Conservation (phyloP, 2,113 vertebrate species). For the Bombycilla garrulus region DNA sequence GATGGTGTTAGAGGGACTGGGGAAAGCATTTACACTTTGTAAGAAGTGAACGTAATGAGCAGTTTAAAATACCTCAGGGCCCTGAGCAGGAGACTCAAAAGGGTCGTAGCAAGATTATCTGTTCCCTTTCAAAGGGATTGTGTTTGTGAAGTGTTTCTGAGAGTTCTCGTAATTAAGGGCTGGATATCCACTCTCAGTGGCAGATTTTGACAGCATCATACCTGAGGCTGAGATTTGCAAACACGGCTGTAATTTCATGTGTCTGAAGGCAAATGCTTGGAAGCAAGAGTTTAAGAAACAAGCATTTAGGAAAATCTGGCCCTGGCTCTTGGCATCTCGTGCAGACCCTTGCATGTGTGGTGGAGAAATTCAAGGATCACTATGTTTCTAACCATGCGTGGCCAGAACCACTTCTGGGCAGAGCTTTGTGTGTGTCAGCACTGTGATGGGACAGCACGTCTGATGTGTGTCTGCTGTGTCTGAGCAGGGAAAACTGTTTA, state of each 20-base stretch:
- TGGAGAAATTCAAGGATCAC: neutral
- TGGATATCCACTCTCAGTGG: neutral
- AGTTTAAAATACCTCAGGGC: neutral
- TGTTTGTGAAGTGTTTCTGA: neutral
- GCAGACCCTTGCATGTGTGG: neutral
- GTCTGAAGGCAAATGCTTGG: neutral
- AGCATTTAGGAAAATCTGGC: neutral
- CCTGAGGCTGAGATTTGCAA: neutral
- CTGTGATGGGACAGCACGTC: accelerated
- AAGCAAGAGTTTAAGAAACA: neutral
- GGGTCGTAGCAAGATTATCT: neutral
- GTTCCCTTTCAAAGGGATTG: neutral
- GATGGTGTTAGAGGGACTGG: neutral
- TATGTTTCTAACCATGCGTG: neutral
- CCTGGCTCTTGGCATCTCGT: neutral
- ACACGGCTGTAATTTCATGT: accelerated
- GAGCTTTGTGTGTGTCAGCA: too few species aligned
- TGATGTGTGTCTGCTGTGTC: neutral
- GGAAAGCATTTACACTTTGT: neutral
- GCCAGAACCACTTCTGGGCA: neutral
- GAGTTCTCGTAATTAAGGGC: neutral
- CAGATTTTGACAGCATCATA: neutral
- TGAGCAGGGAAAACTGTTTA: neutral
- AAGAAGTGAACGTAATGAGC: neutral
- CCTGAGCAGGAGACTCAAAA: neutral